A percentile compares a stretch with the other conserved stretches of the same genome.
phyloP scores from a whole-genome alignment of 2,888 invertebrate species.

The Callyntrura guangdongensis region DNA sequence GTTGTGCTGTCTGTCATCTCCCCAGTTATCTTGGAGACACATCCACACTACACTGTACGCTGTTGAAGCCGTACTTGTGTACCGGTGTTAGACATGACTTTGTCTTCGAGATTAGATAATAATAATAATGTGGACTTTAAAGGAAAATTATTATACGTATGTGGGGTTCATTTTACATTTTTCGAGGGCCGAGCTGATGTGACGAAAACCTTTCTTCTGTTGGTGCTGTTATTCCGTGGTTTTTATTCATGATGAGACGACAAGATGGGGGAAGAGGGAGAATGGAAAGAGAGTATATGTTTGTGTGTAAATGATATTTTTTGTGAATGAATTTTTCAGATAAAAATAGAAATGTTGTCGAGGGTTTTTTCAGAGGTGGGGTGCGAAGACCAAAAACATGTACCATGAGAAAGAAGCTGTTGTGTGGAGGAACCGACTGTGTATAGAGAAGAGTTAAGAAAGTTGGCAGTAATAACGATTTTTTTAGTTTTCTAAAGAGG shows the following conservation, averaged over 20 bases:
- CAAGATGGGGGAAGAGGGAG: not conserved
- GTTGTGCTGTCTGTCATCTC: too few relatives aligned
- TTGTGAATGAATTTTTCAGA: conserved; percentile 33
- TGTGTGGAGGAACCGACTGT: not conserved
- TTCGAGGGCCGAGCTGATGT: not conserved
- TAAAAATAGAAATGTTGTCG: conserved; percentile 15
- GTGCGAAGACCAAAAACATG: not conserved
- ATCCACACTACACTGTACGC: not conserved
- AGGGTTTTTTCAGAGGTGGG: not conserved
- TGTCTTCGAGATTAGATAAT: not conserved
- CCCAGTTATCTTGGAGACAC: not conserved
- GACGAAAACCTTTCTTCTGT: not conserved
- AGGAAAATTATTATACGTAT: not conserved
- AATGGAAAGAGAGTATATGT: not conserved
- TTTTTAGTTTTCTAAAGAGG: not conserved
- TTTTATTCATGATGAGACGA: not conserved
- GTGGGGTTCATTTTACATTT: conserved; percentile 16
- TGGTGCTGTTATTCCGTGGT: not conserved
- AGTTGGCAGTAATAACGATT: conserved; percentile 23
- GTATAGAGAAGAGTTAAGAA: not conserved
- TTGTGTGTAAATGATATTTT: not conserved
- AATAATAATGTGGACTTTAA: not conserved
- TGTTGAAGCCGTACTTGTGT: not conserved
- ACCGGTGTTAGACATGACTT: not conserved
- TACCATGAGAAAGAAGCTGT: not conserved